Base-by-base conservation (phyloP, 2,797 vertebrate species). In the Buphagus erythrorhynchus region DNA sequence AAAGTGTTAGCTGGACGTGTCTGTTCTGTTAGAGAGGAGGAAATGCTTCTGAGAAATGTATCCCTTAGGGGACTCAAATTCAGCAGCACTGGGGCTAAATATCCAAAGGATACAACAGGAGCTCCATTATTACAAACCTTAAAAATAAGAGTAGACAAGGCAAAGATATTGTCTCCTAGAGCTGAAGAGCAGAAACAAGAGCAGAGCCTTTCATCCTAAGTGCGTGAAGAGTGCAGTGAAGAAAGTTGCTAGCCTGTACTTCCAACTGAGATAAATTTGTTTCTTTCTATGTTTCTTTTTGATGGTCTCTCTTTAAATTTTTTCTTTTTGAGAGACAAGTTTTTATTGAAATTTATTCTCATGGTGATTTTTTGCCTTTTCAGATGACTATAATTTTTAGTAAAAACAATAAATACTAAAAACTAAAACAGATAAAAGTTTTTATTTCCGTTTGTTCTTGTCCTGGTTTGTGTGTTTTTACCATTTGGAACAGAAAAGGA, bases 31-130 rank as follows among this genome's bases (percentile, higher is more conserved):
- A 33, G 68, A 87, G 59, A 82, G 38, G 52, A 86, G 83, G 71
- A 96, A 92, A 59, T 79, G 68, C 80, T 86, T 73, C 93, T 78
- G 90, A 73, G 73, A 88, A 92, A 78, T 66, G 29, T 51, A 13
- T 88, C 55, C 58, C 63, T 62, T 54, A 13, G 24, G 74, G 63
- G 43, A 42, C 59, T 94, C 55, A 38, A 71, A 66, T n/a, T 58
- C 63, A 82, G 58, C 58, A 74, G 49, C 35, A 11, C 35, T 63
- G 62, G 51, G 76, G 63, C 61, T 66, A 77, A 67, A 61, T 22
- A 74, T n/a, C 67, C 78, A 61, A 73, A 87, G 92, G 69, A 83
- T 68, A 36, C 63, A 51, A 38, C 0, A 3, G 35, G 61, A 91
- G 36, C 75, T 74, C 65, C 40, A 15, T 83, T 91, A 80, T 61